These are phyloP conservation scores for Entomyzon cyanotis DNA, from an alignment of 2,113 vertebrate species.

Conservation along the genomic window DNA sequence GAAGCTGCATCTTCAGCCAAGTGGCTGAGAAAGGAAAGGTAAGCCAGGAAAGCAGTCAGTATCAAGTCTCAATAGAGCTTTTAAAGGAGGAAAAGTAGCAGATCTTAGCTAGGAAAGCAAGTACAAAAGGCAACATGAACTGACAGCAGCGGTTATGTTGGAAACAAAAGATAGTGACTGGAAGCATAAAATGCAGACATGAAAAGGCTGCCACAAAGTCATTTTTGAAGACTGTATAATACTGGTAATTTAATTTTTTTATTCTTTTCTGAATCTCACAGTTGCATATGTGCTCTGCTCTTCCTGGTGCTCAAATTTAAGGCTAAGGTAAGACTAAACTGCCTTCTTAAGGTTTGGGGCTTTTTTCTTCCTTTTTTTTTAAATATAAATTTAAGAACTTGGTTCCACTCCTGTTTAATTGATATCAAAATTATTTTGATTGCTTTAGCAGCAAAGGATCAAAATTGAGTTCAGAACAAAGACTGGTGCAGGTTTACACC, in stretches of 20 bases:
- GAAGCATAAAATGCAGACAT: not conserved
- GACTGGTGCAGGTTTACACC: not conserved
- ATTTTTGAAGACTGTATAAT: not conserved
- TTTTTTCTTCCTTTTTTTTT: too few relatives aligned
- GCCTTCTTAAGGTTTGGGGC: not conserved
- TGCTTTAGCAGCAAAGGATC: not conserved
- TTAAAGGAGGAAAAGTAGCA: not conserved
- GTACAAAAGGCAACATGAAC: not conserved
- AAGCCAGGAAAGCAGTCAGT: not conserved
- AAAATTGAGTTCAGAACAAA: not conserved
- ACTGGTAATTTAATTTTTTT: not conserved
- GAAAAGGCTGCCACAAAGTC: not conserved
- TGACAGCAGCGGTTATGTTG: not conserved
- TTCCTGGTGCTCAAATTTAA: not conserved
- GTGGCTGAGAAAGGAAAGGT: not conserved
- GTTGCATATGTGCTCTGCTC: not conserved
- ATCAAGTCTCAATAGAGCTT: not conserved
- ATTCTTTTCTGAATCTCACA: not conserved
- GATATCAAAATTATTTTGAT: not conserved
- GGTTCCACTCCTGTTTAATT: not conserved
- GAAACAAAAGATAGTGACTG: not conserved
- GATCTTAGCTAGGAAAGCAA: not conserved
- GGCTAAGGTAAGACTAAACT: not conserved
- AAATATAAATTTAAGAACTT: not conserved
- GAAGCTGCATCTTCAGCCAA: not conserved